Conservation (phyloP, 2,888 invertebrate genomes). For the Dynastes hyllus region DNA sequence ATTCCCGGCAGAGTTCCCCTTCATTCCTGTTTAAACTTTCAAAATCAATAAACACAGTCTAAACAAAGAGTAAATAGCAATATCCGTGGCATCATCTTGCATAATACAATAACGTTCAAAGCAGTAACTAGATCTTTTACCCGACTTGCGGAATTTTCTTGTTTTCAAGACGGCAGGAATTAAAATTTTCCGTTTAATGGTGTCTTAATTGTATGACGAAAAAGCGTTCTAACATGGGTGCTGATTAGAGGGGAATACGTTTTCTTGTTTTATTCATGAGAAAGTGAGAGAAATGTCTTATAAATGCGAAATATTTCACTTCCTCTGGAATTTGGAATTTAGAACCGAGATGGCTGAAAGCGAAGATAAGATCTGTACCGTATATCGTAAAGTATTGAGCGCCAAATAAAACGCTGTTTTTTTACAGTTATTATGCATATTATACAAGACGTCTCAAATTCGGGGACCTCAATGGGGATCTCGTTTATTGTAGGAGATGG, state of each 20-base stretch:
- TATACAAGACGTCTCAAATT: too few relatives aligned
- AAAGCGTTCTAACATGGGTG: conserved; percentile 3
- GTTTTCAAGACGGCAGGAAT: neutral
- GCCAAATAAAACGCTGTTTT: too few relatives aligned
- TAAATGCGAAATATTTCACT: neutral
- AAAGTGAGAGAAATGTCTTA: neutral
- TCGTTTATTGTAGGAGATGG: too few relatives aligned
- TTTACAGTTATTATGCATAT: too few relatives aligned
- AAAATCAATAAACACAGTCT: conserved; percentile 12
- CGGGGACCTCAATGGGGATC: too few relatives aligned
- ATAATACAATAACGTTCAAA: conserved; percentile 2
- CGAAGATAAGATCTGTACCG: too few relatives aligned
- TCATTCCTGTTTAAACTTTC: neutral
- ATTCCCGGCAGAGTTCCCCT: neutral
- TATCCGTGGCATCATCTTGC: conserved; percentile 3
- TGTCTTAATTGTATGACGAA: conserved; percentile 8
- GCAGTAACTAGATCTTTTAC: conserved; percentile 1
- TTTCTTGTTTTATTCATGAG: conserved; percentile 15
- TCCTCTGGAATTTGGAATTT: neutral
- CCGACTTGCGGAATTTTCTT: conserved; percentile 7
- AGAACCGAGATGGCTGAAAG: neutral
- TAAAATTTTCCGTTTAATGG: neutral
- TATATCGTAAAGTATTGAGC: too few relatives aligned
- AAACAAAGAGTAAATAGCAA: conserved; percentile 4
- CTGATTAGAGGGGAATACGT: conserved; percentile 15